These are phyloP conservation scores for Procambarus virginalis DNA, from an alignment of 1,140 invertebrate genomes.

Conservation along the genomic window DNA sequence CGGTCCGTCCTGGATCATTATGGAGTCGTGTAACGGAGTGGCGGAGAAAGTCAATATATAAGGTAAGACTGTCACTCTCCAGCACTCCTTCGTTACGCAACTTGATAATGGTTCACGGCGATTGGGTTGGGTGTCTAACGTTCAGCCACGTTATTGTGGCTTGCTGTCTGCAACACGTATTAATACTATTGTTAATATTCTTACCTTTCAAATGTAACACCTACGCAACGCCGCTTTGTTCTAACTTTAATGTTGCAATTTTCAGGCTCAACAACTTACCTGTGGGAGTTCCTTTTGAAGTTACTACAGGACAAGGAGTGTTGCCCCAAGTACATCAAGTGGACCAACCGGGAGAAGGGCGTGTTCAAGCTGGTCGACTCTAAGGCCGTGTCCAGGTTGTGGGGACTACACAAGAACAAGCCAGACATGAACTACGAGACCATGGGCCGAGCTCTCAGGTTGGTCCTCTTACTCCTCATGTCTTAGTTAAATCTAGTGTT, in stretches of 20 bases:
- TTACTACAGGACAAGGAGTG: conserved; percentile 97
- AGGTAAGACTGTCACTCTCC: too few species aligned
- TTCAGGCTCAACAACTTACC: conserved; percentile 92
- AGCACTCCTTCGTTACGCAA: too few species aligned
- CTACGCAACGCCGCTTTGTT: background rate
- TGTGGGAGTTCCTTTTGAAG: conserved; percentile 99
- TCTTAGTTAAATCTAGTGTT: too few species aligned
- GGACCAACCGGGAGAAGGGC: conserved; percentile 98
- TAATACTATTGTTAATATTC: too few species aligned
- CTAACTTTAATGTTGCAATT: background rate
- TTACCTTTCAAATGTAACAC: too few species aligned
- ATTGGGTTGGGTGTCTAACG: too few species aligned
- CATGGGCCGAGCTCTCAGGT: conserved; percentile 97
- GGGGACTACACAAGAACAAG: conserved; percentile 99
- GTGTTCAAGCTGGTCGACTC: conserved; percentile 99
- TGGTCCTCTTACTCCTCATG: conserved; percentile 62
- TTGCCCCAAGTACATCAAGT: conserved; percentile 99
- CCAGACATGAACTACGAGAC: conserved; percentile 99
- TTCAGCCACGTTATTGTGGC: too few species aligned
- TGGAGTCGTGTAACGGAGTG: too few species aligned
- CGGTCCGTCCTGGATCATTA: too few species aligned
- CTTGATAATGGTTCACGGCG: too few species aligned
- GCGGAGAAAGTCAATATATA: too few species aligned
- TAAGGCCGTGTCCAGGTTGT: conserved; percentile 97
- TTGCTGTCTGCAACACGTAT: too few species aligned